Conservation (phyloP, 2,888 invertebrate species). For the Lepidocyrtoides sp. region DNA sequence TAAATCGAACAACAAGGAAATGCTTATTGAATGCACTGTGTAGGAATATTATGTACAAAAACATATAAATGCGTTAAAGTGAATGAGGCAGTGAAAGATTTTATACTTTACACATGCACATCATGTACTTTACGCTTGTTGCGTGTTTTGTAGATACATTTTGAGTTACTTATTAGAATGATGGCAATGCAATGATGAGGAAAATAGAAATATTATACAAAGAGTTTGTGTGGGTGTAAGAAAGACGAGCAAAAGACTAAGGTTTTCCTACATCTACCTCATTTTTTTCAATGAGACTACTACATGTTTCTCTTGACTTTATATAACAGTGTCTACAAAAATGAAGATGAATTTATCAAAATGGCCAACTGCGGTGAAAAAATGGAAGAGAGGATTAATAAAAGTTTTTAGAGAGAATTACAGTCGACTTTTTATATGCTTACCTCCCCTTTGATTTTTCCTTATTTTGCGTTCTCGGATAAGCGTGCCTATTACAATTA, state of each 20-base stretch:
- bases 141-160: slow-evolving; percentile 39
- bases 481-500: no score
- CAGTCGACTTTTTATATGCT: no score
- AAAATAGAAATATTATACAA: no score
- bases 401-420: no score
- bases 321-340: no score
- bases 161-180: background rate
- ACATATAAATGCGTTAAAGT: slow-evolving; percentile 15
- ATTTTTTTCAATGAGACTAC: no score
- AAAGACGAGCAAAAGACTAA: background rate
- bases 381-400: no score
- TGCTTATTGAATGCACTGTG: slow-evolving; percentile 35
- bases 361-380: no score
- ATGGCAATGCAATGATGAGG: background rate
- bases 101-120: background rate
- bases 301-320: no score
- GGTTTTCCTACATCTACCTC: background rate
- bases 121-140: slow-evolving; percentile 39
- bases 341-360: no score
- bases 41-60: slow-evolving; percentile 48
- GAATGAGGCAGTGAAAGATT: background rate
- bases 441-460: no score
- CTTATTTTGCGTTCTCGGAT: no score
- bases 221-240: background rate
- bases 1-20: slow-evolving; percentile 53